phyloP scores from a whole-genome alignment of 2,797 vertebrate species.

The Pelochelys cantorii region DNA sequence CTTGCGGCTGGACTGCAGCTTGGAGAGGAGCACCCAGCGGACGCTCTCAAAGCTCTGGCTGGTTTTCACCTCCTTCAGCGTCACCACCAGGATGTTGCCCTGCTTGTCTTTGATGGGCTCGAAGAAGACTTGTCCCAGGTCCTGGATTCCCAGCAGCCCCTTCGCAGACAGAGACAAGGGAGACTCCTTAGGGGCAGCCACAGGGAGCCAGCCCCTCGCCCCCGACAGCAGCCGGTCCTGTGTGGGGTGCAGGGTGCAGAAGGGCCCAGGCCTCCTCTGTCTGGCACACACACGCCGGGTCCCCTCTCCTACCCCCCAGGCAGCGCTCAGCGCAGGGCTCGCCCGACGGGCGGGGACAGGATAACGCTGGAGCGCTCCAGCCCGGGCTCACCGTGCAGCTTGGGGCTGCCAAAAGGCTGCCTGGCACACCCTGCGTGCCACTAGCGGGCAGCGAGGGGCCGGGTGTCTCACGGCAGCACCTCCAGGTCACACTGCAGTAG shows the following conservation, averaged over 20 bases:
- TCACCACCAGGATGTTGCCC: slow-evolving; percentile 90
- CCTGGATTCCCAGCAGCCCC: slow-evolving; percentile 90
- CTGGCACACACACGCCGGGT: neutral
- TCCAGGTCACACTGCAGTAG: accelerated
- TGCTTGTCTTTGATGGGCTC: slow-evolving; percentile 94
- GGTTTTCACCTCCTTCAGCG: slow-evolving; percentile 88
- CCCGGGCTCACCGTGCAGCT: too few species aligned
- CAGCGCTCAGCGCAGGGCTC: too few species aligned
- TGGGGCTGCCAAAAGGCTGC: too few species aligned
- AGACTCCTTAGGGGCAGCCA: too few species aligned
- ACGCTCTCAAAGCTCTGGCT: slow-evolving; percentile 86
- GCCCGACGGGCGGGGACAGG: too few species aligned
- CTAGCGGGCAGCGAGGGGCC: neutral
- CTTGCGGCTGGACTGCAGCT: slow-evolving; percentile 91
- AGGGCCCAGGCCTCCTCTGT: neutral
- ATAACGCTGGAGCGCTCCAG: too few species aligned
- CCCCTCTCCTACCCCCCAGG: too few species aligned
- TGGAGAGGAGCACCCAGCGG: slow-evolving; percentile 89
- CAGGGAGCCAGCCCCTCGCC: too few species aligned
- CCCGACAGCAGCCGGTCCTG: neutral
- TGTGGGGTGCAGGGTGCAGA: neutral
- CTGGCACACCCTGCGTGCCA: neutral
- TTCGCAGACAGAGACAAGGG: slow-evolving; percentile 36
- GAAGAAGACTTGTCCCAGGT: slow-evolving; percentile 91
- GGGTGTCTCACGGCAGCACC: accelerated